Conservation (phyloP, 2,888 invertebrate species). For the Heliothis peltigera region DNA sequence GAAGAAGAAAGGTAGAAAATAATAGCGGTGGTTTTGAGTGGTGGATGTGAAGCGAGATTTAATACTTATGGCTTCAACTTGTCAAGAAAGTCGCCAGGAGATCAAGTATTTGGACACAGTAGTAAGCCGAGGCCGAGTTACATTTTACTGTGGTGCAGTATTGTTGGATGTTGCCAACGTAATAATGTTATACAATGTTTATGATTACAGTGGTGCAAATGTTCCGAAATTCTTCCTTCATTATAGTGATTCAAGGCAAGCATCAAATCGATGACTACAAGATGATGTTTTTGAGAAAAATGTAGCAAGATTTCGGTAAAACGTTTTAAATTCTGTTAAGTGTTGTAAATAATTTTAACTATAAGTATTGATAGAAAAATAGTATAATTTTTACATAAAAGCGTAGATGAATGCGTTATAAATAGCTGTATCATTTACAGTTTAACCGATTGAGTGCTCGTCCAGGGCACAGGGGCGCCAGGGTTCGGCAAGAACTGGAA, state of each 20-base stretch:
- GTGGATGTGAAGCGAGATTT: slow-evolving; percentile 5
- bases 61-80: slow-evolving; percentile 1
- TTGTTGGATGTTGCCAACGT: background rate
- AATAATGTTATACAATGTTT: slow-evolving; percentile 2
- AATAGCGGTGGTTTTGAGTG: slow-evolving; percentile 21
- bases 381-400: slow-evolving; percentile 19
- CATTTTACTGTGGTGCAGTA: background rate
- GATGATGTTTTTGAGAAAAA: background rate
- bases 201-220: slow-evolving; percentile 4
- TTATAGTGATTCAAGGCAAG: background rate
- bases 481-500: too few relatives aligned
- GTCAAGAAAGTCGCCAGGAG: slow-evolving; percentile 1
- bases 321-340: background rate
- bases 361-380: slow-evolving; percentile 20
- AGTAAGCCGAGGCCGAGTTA: background rate
- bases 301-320: background rate
- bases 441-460: too few relatives aligned
- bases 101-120: background rate
- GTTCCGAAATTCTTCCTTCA: background rate
- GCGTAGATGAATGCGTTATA: background rate
- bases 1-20: slow-evolving; percentile 64
- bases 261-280: background rate
- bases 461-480: too few relatives aligned
- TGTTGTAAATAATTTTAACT: slow-evolving; percentile 43
- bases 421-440: slow-evolving; percentile 29